phyloP scores from a whole-genome alignment of 2,113 vertebrate species.

The Mustela lutreola region DNA sequence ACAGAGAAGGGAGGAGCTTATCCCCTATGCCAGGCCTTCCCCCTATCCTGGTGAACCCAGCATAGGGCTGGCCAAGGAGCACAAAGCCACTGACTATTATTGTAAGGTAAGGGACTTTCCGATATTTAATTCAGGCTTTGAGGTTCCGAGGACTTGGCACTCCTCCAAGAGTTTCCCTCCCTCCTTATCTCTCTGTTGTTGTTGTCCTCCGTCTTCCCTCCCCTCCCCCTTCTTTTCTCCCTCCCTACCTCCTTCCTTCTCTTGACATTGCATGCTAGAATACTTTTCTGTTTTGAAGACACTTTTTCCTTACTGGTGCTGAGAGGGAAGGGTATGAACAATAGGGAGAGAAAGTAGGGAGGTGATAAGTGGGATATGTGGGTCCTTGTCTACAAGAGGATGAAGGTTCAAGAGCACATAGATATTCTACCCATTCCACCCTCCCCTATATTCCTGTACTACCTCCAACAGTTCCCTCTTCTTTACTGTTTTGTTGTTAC shows the following conservation, averaged over 20 bases:
- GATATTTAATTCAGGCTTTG: neutral
- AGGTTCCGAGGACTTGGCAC: neutral
- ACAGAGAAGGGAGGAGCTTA: neutral
- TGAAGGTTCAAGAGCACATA: neutral
- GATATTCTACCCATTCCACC: too few relatives aligned
- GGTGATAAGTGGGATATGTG: neutral
- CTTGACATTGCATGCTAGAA: neutral
- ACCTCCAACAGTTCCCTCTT: neutral
- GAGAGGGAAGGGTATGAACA: neutral
- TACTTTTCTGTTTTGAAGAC: neutral
- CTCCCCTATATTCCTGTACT: neutral
- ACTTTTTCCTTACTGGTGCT: neutral
- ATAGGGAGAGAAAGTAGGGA: neutral
- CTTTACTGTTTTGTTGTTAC: neutral
- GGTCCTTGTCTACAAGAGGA: neutral
- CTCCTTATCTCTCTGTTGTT: neutral
- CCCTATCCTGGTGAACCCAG: neutral
- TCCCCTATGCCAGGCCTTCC: neutral
- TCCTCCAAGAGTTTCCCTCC: neutral
- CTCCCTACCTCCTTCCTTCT: neutral
- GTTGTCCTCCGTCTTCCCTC: neutral
- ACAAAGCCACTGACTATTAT: neutral
- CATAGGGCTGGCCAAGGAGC: neutral
- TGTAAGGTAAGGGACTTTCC: neutral
- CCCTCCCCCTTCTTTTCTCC: fast-evolving